Evolutionary conservation across 2,888 invertebrate genomes (phyloP), one percentile per base, ranked within the genome.

Genomic region (Syrphus vitripennis): DNA sequence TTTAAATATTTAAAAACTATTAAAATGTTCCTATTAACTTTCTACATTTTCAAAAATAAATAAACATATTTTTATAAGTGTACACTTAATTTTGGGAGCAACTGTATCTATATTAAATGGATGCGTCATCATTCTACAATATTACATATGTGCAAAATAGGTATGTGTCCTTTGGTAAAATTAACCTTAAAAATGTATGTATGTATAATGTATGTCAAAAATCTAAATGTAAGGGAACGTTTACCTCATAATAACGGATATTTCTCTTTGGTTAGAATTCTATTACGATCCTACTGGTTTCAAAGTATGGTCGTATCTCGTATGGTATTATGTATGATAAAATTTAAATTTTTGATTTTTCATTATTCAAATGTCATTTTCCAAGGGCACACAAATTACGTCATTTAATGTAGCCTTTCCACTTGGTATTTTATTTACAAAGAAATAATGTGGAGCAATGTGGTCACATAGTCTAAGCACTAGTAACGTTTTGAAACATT

Each of bases 111-210:
- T n/a, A n/a, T n/a, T n/a, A 24, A 21, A 21, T 19, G 34, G 14
- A 50, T 59, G 21, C 19, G 48, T 10, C 4, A 65, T 21, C 59
- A 10, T 55, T 9, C 2, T 50, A 24, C 2, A 21, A 21, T 12
- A 6, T 45, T 45, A 14, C 14, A 16, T 40, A 12, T 3, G 10
- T 34, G 6, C 29, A 6, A 29, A 12, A 50, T 5, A 12, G 1
- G 4, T 16, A n/a, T 31, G 65, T 48, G 65, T 79, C 37, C 61
- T 31, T 42, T 61, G 42, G 53, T 21, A 31, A 42, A 50, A 71
- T 63, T 24, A 50, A 50, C 21, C 24, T 24, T 50, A 48, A 48
- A 45, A 19, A 3, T 21, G 24, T 24, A 14, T 48, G 37, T 40
- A 12, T 40, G 6, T 40, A n/a, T 14, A 14, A 6, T 3, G 12